Conservation (phyloP, 2,797 vertebrate species). For the Rhodeus uyekii region DNA sequence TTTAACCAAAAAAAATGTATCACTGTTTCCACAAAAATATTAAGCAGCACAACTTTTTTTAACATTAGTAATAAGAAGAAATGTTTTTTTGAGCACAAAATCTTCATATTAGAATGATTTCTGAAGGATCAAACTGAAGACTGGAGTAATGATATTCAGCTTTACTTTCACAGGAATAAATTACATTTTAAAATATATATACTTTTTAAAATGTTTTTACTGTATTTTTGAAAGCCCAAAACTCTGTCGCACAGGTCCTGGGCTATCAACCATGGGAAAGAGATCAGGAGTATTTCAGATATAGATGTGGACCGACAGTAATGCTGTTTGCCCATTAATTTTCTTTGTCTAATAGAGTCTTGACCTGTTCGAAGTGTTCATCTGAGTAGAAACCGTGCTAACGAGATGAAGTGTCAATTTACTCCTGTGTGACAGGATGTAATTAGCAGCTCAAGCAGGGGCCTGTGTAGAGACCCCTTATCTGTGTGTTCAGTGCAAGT, state of each 20-base stretch:
- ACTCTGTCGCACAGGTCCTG: not conserved
- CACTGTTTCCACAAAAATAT: not conserved
- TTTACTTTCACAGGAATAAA: not conserved
- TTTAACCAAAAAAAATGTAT: not conserved
- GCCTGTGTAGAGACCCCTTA: conserved; percentile 1
- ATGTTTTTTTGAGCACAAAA: not conserved
- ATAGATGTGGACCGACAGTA: not conserved
- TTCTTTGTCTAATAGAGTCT: not conserved
- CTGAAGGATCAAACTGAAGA: not conserved
- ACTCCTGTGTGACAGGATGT: conserved; percentile 46
- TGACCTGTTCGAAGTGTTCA: not conserved
- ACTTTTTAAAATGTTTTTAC: not conserved
- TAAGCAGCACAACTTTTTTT: not conserved
- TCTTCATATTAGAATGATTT: not conserved
- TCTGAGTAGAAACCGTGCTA: conserved; percentile 4
- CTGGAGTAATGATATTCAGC: not conserved
- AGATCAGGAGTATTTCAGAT: not conserved
- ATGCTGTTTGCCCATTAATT: conserved; percentile 7
- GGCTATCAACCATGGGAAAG: not conserved
- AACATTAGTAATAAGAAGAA: not conserved
- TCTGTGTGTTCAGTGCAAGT: not conserved
- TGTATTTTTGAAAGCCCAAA: not conserved
- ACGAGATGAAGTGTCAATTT: conserved; percentile 30
- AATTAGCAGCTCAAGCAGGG: conserved; percentile 48
- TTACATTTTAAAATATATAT: not conserved